Evolutionary conservation across 1,140 invertebrate species (phyloP), one percentile per base, ranked within the genome.

Genomic region (Drosophila quadrilineata): DNA sequence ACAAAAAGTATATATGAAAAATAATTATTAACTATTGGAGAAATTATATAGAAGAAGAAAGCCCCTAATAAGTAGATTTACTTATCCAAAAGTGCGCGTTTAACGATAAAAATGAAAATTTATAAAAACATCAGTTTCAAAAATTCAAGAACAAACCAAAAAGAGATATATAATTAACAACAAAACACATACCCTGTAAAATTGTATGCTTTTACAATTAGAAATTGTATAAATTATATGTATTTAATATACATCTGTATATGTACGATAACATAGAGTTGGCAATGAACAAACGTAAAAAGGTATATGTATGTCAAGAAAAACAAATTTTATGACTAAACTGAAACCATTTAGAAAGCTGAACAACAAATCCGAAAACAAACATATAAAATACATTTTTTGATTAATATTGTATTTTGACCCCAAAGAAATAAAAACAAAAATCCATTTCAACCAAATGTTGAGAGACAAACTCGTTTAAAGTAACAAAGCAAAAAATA

Each of bases 401-500:
- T 54, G 70, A 79, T 26, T 64, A 75, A 73, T 71, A 75, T 75
- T 75, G 79, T 85, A 79, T 85, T 84, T 85, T 75, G 79, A 84
- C 70, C 66, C 79, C 80, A 84, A 84, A 85, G 79, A 84, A 66
- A 65, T 26, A 74, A 57, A 63, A 1, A n/a, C n/a, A n/a, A 68
- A 48, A 79, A 53, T 21, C 64, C 58, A 79, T 66, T 77, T 54
- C 71, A 70, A 69, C 65, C 53, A 63, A 60, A 53, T 29, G 79
- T 84, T 84, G 79, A 74, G 41, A 63, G 33, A n/a, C n/a, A 64
- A 82, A 70, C 57, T 84, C 79, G 79, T 84, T 85, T 84, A 79
- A 85, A 77, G 63, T 49, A 72, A 71, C 16, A 40, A 71, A 53
- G 70, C 46, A 71, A 56, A 57, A 67, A 48, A 70, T 26, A 68